A percentile compares a stretch with the other conserved stretches of the same genome.
phyloP scores from a whole-genome alignment of 2,797 vertebrate genomes.

The Delichon dasypus region DNA sequence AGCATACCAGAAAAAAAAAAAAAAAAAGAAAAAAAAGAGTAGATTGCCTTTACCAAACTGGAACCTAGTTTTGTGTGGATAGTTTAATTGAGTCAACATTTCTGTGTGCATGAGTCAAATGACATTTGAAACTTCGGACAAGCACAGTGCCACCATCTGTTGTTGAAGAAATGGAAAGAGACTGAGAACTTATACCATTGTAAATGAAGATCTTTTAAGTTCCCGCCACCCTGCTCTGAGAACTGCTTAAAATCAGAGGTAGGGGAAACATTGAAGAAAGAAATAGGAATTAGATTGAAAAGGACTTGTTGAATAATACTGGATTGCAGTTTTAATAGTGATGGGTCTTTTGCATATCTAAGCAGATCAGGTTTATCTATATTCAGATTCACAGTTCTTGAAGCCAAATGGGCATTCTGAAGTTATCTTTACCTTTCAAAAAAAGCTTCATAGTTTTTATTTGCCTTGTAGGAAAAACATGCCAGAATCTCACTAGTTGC shows the following conservation, averaged over 20 bases:
- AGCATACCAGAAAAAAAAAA: background rate
- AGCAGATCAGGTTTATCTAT: background rate
- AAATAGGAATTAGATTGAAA: background rate
- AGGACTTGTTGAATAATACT: background rate
- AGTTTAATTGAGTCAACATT: background rate
- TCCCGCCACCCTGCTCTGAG: accelerated
- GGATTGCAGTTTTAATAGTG: background rate
- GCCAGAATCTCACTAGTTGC: background rate
- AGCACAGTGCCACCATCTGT: background rate
- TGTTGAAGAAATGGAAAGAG: background rate
- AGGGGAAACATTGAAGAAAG: background rate
- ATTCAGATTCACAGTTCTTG: background rate
- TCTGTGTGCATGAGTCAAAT: background rate
- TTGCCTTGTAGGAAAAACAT: background rate
- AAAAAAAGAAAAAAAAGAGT: background rate
- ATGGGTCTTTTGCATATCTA: background rate
- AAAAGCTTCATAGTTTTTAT: background rate
- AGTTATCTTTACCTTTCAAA: background rate
- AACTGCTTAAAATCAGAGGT: background rate
- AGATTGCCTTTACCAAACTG: background rate
- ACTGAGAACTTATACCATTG: background rate
- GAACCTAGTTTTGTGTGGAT: background rate
- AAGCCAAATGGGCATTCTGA: background rate
- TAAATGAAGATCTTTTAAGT: background rate
- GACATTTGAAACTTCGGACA: background rate